Base-by-base conservation (phyloP, 2,113 vertebrate species). In the Dasyprocta punctata region DNA sequence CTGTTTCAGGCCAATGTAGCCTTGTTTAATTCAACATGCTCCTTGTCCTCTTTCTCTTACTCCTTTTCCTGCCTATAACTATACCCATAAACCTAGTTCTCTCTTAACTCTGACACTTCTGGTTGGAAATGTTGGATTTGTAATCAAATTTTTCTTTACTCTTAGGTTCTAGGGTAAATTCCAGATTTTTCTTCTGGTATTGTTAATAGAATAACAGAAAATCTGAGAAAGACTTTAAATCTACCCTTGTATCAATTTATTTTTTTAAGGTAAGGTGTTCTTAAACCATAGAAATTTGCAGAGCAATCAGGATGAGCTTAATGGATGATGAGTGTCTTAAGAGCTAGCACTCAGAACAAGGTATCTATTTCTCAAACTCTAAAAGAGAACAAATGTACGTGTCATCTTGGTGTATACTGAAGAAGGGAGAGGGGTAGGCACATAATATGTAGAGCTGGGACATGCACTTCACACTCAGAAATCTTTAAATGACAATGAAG, bases 221-320 rank as follows among this genome's bases (percentile, higher is more conserved):
- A 65, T 26, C 49, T 58, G 22, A 71, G 30, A 90, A 87, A n/a
- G 9, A 80, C 54, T 89, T 91, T 65, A 84, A 73, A 54, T 61
- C 73, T 69, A 81, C 3, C 81, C 47, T 36, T 92, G 75, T 14
- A 63, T 60, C 84, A 87, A 90, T 85, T 65, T 5, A 49, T 89
- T 94, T 81, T 85, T 71, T 85, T 58, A 84, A 88, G 86, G 63
- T 38, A 26, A 2, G 1, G 44, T 82, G 24, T 69, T 44, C 63
- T 95, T 94, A 94, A 78, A 90, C 90, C 5, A 1, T 12, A 49
- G n/a, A 58, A 84, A 92, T 69, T 93, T 81, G 26, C 65, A 84
- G 75, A 89, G 49, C 44, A 75, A 90, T 90, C 47, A 36, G 58
- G 88, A 61, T 38, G 69, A 81, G 81, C 63, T 96, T 95, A 95